Evolutionary conservation across 2,888 invertebrate species (phyloP), one percentile per base, ranked within the genome.

Genomic region (Pandemis cinnamomeana): DNA sequence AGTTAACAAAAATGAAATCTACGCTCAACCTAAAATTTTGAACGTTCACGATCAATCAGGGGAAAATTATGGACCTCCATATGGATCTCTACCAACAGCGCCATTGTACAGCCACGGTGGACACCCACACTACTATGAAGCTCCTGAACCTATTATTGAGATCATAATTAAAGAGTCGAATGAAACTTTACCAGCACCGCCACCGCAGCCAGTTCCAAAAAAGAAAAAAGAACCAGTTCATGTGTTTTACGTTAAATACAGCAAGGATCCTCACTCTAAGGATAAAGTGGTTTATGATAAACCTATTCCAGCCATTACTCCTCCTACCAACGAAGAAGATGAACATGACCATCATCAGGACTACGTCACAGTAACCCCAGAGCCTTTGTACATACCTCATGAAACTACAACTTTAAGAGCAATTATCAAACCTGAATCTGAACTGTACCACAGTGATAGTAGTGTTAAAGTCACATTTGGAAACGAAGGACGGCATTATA

Each of bases 81-180:
- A 91, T 70, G 92, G 93, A 71, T 82, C 87, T 44, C 77, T 95
- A 20, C 91, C 92, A 63, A 92, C 92, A 53, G 94, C 94, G 55
- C 95, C 93, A 7, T 80, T 94, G n/a, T 95, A 95, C 75, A 91
- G 93, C 61, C 92, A 93, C 73, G 92, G 92, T 76, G 87, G 86
- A 36, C 90, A 89, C 67, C 95, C 89, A 2, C 95, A 95, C 67
- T 96, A 96, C 81, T 95, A 96, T 78, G 96, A 97, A 85, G 97
- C 97, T 69, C 98, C 98, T 0, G 98, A 98, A 84, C 98, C 98
- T 6, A 98, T 98, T 27, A 98, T 98, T 81, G 98, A 98, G 91
- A 98, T 98, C 79, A 98, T 98, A 76, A 98, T 98, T 69, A 98
- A 97, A 84, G 98, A 98, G 87, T 97, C 98, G 0, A 98, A 98